A percentile compares a stretch with the other conserved stretches of the same genome.
Conservation (phyloP, 2,113 vertebrate species). For the Sylvia atricapilla region DNA sequence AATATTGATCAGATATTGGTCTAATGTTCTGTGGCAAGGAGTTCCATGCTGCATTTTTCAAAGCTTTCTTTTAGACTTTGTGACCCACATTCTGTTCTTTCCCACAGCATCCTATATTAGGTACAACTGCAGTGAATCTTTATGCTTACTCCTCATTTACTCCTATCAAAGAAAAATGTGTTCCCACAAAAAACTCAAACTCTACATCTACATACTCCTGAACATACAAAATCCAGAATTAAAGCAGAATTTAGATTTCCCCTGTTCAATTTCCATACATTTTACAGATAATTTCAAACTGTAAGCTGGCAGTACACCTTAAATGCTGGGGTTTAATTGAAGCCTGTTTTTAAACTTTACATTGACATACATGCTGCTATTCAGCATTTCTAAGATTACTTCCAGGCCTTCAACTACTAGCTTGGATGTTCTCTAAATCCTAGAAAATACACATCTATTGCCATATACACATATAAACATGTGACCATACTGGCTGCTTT, state of each 20-base stretch:
- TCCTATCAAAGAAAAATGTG: background rate
- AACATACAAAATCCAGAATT: background rate
- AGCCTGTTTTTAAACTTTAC: background rate
- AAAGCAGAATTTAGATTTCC: background rate
- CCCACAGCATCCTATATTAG: background rate
- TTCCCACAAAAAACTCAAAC: background rate
- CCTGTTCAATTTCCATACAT: background rate
- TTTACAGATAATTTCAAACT: background rate
- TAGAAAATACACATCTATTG: slow-evolving; percentile 22
- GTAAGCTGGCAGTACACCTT: background rate
- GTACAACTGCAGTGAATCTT: background rate
- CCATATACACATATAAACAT: slow-evolving; percentile 8
- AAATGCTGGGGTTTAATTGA: background rate
- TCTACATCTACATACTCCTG: background rate
- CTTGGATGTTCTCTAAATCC: slow-evolving; percentile 35
- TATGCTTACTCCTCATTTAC: background rate
- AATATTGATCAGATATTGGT: background rate
- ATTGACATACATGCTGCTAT: background rate
- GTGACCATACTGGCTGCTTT: slow-evolving; percentile 19
- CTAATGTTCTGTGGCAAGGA: background rate
- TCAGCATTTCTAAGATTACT: slow-evolving; percentile 23
- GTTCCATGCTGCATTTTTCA: background rate
- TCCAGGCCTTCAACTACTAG: background rate
- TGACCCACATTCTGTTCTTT: background rate
- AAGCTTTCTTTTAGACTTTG: background rate